Evolutionary conservation across 2,888 invertebrate genomes (phyloP), one percentile per base, ranked within the genome.

Genomic region (Amiota mariae): DNA sequence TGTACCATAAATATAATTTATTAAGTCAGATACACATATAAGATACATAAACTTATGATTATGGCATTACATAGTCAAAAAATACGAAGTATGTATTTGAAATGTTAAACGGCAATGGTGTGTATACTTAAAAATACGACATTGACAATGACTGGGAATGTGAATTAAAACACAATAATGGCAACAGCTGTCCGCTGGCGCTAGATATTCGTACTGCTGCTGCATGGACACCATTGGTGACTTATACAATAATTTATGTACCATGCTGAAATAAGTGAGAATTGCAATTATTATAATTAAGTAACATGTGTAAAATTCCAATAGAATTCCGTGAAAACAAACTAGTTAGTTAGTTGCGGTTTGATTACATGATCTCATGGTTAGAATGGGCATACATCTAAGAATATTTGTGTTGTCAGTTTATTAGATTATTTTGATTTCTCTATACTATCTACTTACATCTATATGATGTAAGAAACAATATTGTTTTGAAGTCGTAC

Each of bases 331-430:
- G 12, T 68, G 15, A 20, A 15, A 70, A 85, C 82, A 85, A 59
- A 49, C 46, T 54, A 54, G 54, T n/a, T n/a, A 15, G 54, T 6
- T 54, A 54, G 9, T 54, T 54, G 54, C 54, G 15, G 85, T 84
- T 87, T 87, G 85, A 86, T 85, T 88, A 88, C 88, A 88, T 85
- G 88, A 88, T 87, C 86, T 87, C 88, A 88, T 84, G 87, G 87
- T 82, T 88, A 88, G 88, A 86, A 80, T 87, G 88, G 81, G 36
- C 36, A 36, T 36, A 6, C 36, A 36, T 36, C 6, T 36, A 36
- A 36, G 1, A 2, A 6, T 36, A 36, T 36, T 36, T 86, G 81
- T 77, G 81, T 76, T 77, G 80, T 76, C 75, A 80, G 72, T 77
- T 78, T 18, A 57, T 54, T 61, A 68, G 36, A 6, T 36, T 36